Evolutionary conservation across 1,140 invertebrate species (phyloP), one percentile per base, ranked within the genome.

Genomic region (Bradysia coprophila): DNA sequence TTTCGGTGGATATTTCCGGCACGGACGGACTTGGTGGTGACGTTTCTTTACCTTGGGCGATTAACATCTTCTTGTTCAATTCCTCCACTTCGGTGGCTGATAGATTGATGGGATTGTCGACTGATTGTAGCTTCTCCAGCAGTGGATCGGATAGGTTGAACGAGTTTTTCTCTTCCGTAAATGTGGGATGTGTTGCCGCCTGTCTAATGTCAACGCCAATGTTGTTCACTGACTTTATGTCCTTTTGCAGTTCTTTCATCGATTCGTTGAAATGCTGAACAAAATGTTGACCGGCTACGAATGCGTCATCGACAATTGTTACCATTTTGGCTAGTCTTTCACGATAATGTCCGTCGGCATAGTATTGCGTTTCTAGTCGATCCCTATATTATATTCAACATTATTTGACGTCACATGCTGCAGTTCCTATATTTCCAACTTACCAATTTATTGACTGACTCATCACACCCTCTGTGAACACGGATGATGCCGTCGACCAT

Each of bases 401-500:
- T n/a, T n/a, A n/a, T n/a, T n/a, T n/a, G n/a, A n/a, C n/a, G n/a
- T n/a, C n/a, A n/a, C n/a, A n/a, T n/a, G n/a, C n/a, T n/a, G n/a
- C n/a, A n/a, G n/a, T n/a, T n/a, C n/a, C n/a, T n/a, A n/a, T n/a
- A n/a, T n/a, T n/a, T n/a, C n/a, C n/a, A n/a, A n/a, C n/a, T n/a
- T n/a, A n/a, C n/a, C n/a, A n/a, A 98, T 91, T 4, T 91, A 88
- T 48, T 80, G 77, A 55, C 88, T 88, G 77, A 55, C 88, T 87
- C 36, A 38, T 38, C 4, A 38, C 36, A 20, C 36, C 86, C 69
- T 85, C 75, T 45, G 93, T 94, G 61, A 96, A 98, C 40, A 95
- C 92, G 41, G 80, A 76, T 5, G 92, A 92, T 34, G 94, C 94
- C 19, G 92, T 95, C 1, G 88, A 91, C 90, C 93, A 97, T 1